Evolutionary conservation across 2,888 invertebrate genomes (phyloP).

Genomic region (Sceliomorpha sp.): DNA sequence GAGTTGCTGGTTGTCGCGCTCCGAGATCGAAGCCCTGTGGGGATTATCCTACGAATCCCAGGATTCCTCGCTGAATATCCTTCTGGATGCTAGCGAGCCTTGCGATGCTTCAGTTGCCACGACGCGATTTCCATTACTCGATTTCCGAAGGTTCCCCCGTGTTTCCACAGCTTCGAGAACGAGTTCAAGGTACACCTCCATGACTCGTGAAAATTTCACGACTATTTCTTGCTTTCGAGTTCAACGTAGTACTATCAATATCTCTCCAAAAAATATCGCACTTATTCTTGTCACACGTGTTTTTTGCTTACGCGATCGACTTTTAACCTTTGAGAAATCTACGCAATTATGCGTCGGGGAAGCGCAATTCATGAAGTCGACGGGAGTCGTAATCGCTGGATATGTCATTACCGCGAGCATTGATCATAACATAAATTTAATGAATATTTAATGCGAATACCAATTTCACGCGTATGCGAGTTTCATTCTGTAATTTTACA

Average conservation of each 20-base stretch:
- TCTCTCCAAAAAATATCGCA: constrained; percentile 7
- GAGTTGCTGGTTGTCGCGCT: constrained; percentile 52
- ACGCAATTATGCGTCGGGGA: no score
- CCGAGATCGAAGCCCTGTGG: constrained; percentile 64
- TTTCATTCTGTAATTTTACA: constrained; percentile 26
- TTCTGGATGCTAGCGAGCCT: constrained; percentile 57
- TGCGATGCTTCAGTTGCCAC: constrained; percentile 68
- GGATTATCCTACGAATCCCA: constrained; percentile 68
- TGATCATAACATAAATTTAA: constrained; percentile 34
- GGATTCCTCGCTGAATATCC: constrained; percentile 58
- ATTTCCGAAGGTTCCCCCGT: constrained; percentile 67
- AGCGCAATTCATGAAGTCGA: constrained; percentile 11
- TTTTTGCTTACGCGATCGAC: background rate
- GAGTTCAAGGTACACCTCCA: constrained; percentile 36
- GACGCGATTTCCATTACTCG: constrained; percentile 74
- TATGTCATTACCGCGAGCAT: constrained; percentile 9
- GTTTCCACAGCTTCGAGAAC: constrained; percentile 42
- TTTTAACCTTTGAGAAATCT: constrained; percentile 1
- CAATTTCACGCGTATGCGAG: constrained; percentile 28
- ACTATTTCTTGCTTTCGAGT: constrained; percentile 25
- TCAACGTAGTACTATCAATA: constrained; percentile 15
- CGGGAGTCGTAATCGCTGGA: constrained; percentile 20
- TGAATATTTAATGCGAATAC: constrained; percentile 34
- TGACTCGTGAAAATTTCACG: constrained; percentile 23
- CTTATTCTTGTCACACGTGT: background rate